A percentile compares a stretch with the other conserved stretches of the same genome.
These are phyloP conservation scores for Chironomus tentans DNA, from an alignment of 2,888 invertebrate species.

Conservation along the genomic window DNA sequence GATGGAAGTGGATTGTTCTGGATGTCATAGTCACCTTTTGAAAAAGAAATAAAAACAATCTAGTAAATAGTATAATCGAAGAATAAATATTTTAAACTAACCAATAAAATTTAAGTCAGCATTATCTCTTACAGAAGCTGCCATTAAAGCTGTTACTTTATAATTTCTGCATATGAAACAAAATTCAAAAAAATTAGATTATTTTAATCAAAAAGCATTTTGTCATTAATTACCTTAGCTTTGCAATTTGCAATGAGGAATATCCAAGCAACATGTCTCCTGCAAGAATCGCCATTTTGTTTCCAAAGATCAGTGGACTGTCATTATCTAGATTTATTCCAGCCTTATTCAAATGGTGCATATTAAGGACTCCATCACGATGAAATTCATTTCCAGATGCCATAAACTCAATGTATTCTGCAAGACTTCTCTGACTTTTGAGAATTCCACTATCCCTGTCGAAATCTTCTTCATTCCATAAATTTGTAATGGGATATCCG, in stretches of 20 bases:
- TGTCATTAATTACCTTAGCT: conserved; percentile 40
- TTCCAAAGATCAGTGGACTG: conserved; percentile 84
- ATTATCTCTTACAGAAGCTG: conserved; percentile 77
- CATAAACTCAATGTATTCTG: conserved; percentile 96
- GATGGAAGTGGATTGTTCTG: conserved; percentile 78
- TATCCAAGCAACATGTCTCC: conserved; percentile 87
- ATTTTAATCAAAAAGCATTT: neutral
- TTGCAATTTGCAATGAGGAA: conserved; percentile 78
- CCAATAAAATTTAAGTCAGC: conserved; percentile 86
- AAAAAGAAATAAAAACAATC: too few relatives aligned
- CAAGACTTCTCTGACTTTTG: conserved; percentile 76
- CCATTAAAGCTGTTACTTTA: conserved; percentile 81
- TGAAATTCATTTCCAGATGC: conserved; percentile 87
- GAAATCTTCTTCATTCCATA: too few relatives aligned
- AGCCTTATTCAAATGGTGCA: conserved; percentile 49
- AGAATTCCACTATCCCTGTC: conserved; percentile 54
- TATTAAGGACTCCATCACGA: conserved; percentile 80
- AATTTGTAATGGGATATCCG: too few relatives aligned
- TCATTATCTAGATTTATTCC: conserved; percentile 48
- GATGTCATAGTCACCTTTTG: conserved; percentile 60
- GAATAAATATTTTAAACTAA: too few relatives aligned
- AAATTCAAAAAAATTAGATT: neutral
- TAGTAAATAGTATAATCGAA: too few relatives aligned
- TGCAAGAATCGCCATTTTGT: conserved; percentile 86
- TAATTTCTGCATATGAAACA: conserved; percentile 46